Evolutionary conservation across 2,888 invertebrate genomes (phyloP), one percentile per base, ranked within the genome.

Genomic region (Keiferia lycopersicella): DNA sequence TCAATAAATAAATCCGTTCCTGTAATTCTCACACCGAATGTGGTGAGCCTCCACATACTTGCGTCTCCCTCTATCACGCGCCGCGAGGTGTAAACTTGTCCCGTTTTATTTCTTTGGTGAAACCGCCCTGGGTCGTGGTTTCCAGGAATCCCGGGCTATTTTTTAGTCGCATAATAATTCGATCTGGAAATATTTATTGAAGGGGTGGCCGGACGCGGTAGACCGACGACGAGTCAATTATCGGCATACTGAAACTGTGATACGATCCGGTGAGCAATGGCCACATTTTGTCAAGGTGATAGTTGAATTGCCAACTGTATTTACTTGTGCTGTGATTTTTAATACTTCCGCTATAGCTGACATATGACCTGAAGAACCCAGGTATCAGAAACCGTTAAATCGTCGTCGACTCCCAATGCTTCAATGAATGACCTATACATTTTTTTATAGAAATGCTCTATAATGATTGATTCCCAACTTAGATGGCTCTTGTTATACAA

Each of bases 171-270:
- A 87, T 88, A 87, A 89, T 90, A 90, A 91, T 91, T 91, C 89
- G 88, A 91, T 91, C 86, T 89, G 91, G 89, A 89, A 91, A 91
- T 91, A 91, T 91, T 91, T 90, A 89, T 90, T 87, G 89, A 89
- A 88, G 84, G 90, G 88, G 87, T 88, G 87, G 83, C 83, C 84
- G 87, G 85, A 82, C 87, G 84, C 79, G 75, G 73, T 45, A n/a
- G 80, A 79, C 79, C 75, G 80, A 90, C 75, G 81, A 90, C 90
- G 86, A 88, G 89, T 90, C 88, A 91, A 91, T 91, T 91, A 91
- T 84, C 87, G 83, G 26, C 26, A 26, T 26, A 26, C 22, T 51
- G 45, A n/a, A 45, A 45, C 45, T 45, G 16, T 1, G 45, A 16
- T 34, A 34, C 34, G 34, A 34, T 34, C 45, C 16, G 16, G 16